Percentiles rank a stretch among this genome's conserved stretches.
Evolutionary conservation across 2,113 vertebrate genomes (phyloP).

Genomic region (Argyrosomus japonicus): DNA sequence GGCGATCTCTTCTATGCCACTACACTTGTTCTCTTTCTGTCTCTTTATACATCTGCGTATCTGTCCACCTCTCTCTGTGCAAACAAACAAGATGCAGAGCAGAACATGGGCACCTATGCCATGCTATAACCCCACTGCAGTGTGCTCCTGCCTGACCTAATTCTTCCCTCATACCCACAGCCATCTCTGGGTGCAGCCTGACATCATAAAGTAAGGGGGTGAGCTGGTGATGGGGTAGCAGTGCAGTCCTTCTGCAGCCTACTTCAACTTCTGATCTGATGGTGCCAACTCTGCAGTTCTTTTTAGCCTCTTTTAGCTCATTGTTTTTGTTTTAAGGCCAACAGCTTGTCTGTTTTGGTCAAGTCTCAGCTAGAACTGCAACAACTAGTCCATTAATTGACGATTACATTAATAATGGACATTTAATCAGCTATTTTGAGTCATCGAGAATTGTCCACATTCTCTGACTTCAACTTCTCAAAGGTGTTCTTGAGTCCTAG

Average conservation of each 20-base stretch:
- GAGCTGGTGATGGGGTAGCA: neutral
- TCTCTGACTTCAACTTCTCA: no score
- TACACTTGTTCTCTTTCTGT: neutral
- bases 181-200: constrained; percentile 38
- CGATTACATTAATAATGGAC: no score
- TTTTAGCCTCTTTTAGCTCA: no score
- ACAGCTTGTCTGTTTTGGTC: neutral
- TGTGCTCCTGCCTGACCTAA: constrained; percentile 60
- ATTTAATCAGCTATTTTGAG: no score
- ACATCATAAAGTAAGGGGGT: constrained; percentile 14
- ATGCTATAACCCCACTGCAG: constrained; percentile 51
- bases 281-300: no score
- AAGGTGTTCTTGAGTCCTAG: no score
- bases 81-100: constrained; percentile 3
- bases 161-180: constrained; percentile 40
- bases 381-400: no score
- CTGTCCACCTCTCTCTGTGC: neutral
- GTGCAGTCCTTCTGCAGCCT: constrained; percentile 1
- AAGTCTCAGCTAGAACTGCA: no score
- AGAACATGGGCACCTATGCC: constrained; percentile 30
- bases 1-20: neutral
- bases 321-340: neutral
- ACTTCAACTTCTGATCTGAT: neutral
- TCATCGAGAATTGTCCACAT: no score
- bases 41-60: neutral